Percentiles rank a stretch among this genome's conserved stretches.
phyloP scores from a whole-genome alignment of 2,113 vertebrate genomes.

The Clinocottus analis region DNA sequence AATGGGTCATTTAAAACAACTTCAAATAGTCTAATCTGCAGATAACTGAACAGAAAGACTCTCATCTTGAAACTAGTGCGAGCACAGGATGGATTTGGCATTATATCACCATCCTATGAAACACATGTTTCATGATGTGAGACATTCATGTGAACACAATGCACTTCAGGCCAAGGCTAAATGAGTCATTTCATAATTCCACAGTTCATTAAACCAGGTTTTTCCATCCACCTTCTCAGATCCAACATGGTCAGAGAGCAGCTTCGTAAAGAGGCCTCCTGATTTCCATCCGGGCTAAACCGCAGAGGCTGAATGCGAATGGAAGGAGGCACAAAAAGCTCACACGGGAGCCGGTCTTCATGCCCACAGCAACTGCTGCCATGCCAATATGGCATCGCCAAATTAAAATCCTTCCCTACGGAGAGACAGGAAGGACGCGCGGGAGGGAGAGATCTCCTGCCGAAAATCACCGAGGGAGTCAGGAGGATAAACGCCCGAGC shows the following conservation, averaged over 20 bases:
- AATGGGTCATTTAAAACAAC: neutral
- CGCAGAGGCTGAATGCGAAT: conserved; percentile 33
- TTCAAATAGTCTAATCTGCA: neutral
- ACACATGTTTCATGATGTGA: neutral
- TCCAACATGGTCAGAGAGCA: neutral
- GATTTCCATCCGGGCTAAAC: conserved; percentile 21
- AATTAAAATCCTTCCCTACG: conserved; percentile 68
- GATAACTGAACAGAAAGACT: neutral
- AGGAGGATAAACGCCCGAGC: neutral
- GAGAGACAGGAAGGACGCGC: conserved; percentile 69
- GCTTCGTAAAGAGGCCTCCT: conserved; percentile 9
- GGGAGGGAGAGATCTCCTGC: conserved; percentile 58
- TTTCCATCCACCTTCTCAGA: too few species aligned
- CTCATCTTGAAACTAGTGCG: neutral
- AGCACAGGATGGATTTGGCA: neutral
- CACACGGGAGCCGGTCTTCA: conserved; percentile 40
- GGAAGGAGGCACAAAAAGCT: conserved; percentile 26
- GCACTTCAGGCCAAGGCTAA: neutral
- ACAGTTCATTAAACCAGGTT: neutral
- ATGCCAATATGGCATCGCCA: conserved; percentile 71
- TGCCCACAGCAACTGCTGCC: conserved; percentile 47
- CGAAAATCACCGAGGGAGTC: conserved; percentile 59
- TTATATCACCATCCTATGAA: neutral
- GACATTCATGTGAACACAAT: neutral
- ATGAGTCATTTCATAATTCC: neutral